Evolutionary conservation across 1,140 invertebrate genomes (phyloP), one percentile per base, ranked within the genome.

Genomic region (Andricus grossulariae): DNA sequence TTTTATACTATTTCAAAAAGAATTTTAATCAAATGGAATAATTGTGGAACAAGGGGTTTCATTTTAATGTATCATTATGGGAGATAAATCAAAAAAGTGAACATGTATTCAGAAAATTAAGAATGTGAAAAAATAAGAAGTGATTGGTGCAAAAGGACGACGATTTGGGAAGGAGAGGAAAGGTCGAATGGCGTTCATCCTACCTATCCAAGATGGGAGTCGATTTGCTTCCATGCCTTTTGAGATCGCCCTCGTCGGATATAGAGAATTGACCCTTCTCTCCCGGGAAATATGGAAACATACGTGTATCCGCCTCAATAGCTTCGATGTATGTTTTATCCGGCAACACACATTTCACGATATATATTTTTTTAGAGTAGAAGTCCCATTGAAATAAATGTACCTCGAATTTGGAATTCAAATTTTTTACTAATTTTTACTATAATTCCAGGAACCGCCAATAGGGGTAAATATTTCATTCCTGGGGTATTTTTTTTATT

Each of bases 221-320:
- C 81, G 52, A 82, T 84, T 81, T 77, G 82, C 83, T 71, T 77
- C 18, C 52, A 49, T 60, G 51, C 21, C 52, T 66, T 16, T 73
- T 51, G 50, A 77, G 71, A 76, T 79, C 80, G 79, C 78, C 80
- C 78, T 81, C 74, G 75, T 78, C 73, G 78, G 84, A 85, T 85
- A 80, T 84, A 83, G 76, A 66, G 39, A 87, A 87, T 87, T 82
- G 83, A 84, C 83, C 60, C 60, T 66, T 66, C 60, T 82, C 86
- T 84, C 86, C 51, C 78, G 88, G 87, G 87, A 88, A 88, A 90
- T 88, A 87, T 76, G 79, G 79, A 83, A 81, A 80, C 75, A 84
- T 83, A 82, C 79, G 54, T 70, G 49, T 55, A 71, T 76, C 60
- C 60, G n/a, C 54, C 72, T 73, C 71, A 72, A 74, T 77, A 74